Evolutionary conservation across 2,888 invertebrate genomes (phyloP), one percentile per base, ranked within the genome.

Genomic region (Hedya salicella): DNA sequence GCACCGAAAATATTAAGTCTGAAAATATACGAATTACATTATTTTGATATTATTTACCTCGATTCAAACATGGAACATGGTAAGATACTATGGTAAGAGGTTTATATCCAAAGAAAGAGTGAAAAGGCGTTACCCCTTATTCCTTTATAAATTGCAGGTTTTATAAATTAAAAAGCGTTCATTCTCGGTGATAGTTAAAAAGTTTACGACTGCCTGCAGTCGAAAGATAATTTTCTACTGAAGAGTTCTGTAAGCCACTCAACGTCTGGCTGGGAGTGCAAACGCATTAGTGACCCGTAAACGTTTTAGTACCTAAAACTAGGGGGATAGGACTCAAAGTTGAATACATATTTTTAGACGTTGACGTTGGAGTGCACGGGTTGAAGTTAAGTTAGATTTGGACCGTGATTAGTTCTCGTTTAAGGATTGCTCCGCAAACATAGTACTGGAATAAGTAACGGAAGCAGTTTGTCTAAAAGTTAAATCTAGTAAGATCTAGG

Each of bases 221-320:
- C 19, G 39, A 25, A 42, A 66, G 66, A 61, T 66, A 66, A 61
- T 61, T 66, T 61, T 39, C 52, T 13, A 48, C 16, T 36, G 59
- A 46, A 16, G 52, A 49, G 40, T 63, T 32, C 60, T 19, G 54
- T 54, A 54, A 66, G 59, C 60, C 52, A 16, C 30, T 39, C 21
- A 44, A 36, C 32, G 32, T 3, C 19, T 17, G 46, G 48, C 25
- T 8, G 9, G 13, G 2, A 14, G 13, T 21, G n/a, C 13, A 19
- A 44, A 2, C 17, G 17, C 36, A 48, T 6, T 9, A 13, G 13
- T 21, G 4, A n/a, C 40, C n/a, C 14, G 1, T 16, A n/a, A 9
- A 8, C 8, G 11, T 56, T 56, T 40, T 30, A 16, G 16, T 11
- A n/a, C 30, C 30, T 44, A 30, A 30, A 1, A 14, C 30, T 13